phyloP scores from a whole-genome alignment of 2,888 invertebrate genomes.

The Atethmia centrago region DNA sequence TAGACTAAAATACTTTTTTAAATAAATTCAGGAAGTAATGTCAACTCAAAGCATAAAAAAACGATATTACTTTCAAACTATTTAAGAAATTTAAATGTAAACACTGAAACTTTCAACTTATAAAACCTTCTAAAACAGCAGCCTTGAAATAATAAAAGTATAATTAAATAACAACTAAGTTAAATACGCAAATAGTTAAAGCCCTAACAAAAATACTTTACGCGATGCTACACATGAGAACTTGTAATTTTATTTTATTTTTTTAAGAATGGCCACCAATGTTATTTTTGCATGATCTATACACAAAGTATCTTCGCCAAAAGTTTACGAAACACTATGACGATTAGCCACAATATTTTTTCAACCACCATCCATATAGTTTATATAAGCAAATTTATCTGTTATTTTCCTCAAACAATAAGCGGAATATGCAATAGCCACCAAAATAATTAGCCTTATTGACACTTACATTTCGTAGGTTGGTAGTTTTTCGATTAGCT shows the following conservation, averaged over 20 bases:
- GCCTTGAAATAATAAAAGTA: conserved; percentile 11
- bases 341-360: not conserved
- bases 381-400: not conserved
- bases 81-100: no score
- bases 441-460: conserved; percentile 6
- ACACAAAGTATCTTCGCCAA: no score
- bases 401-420: conserved; percentile 35
- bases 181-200: conserved; percentile 5
- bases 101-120: not conserved
- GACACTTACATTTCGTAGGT: conserved; percentile 27
- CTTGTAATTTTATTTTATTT: conserved; percentile 1
- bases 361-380: not conserved
- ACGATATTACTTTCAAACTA: no score
- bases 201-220: not conserved
- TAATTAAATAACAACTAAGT: not conserved
- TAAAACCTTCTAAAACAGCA: not conserved
- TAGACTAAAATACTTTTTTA: no score
- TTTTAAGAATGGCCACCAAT: not conserved
- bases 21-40: no score
- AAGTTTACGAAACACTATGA: not conserved
- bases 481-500: not conserved
- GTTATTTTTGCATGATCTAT: not conserved
- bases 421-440: conserved; percentile 18
- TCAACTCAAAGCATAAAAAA: no score
- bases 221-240: conserved; percentile 15